A percentile compares a stretch with the other conserved stretches of the same genome.
phyloP scores from a whole-genome alignment of 2,888 invertebrate species.

The Aspidiotus destructor region DNA sequence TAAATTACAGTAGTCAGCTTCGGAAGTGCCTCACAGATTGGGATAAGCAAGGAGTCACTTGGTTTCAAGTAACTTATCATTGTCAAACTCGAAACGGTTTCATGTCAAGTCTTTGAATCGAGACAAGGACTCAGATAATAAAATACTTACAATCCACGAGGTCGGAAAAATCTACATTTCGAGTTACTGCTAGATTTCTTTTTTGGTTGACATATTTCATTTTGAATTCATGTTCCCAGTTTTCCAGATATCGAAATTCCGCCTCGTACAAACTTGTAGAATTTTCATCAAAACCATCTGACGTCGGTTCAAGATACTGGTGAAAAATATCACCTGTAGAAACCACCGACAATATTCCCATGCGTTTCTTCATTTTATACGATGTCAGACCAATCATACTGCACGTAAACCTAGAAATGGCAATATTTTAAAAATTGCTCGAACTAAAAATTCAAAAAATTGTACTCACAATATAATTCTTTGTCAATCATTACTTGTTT shows the following conservation, averaged over 20 bases:
- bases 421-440: not conserved
- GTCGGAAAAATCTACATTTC: not conserved
- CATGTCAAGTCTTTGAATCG: conserved; percentile 4
- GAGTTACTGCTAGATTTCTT: not conserved
- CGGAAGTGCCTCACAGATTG: too few species aligned
- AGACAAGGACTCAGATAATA: not conserved
- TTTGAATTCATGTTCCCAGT: conserved; percentile 8
- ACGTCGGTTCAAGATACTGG: not conserved
- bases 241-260: conserved; percentile 12
- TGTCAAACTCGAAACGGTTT: not conserved
- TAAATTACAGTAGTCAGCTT: too few species aligned
- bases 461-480: not conserved
- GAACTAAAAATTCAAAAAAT: not conserved
- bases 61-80: too few species aligned
- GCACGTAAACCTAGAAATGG: conserved; percentile 13
- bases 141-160: not conserved
- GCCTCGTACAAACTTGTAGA: not conserved
- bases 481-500: conserved; percentile 10
- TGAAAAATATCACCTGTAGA: conserved; percentile 21
- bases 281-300: not conserved
- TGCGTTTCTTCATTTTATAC: conserved; percentile 15
- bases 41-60: too few species aligned
- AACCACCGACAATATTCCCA: conserved; percentile 11
- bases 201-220: not conserved
- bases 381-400: conserved; percentile 17